Evolutionary conservation across 2,797 vertebrate genomes (phyloP), one percentile per base, ranked within the genome.

Genomic region (Vultur gryphus): DNA sequence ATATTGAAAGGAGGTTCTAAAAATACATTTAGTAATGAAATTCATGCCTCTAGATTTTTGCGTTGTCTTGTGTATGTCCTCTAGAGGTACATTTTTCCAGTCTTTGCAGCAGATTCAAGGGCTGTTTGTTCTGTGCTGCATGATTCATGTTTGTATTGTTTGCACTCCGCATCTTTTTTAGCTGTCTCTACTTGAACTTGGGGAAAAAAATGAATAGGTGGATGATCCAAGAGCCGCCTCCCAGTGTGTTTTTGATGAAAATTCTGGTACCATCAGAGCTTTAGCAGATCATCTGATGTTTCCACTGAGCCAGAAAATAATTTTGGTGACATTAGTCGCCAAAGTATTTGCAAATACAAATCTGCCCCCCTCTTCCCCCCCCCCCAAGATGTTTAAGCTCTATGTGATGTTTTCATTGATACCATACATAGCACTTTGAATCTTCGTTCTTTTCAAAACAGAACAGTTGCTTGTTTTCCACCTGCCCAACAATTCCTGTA

Each of bases 201-300:
- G 16, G 10, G 5, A 0, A 6, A 24, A 10, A 37, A 52, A 41
- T 12, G 33, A 25, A 4, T 4, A 12, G 0, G 10, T 61, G 31
- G 6, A 20, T 62, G 23, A n/a, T 79, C 25, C 35, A 55, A 48
- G 33, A 49, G 46, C 43, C 62, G 29, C 51, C 24, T 83, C 39
- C 33, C 17, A 10, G 41, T 24, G 17, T 59, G 25, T 21, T 90
- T 89, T 67, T 81, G 57, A 9, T 71, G 57, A 66, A 62, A 25
- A 16, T 55, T 80, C 35, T 80, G 67, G 33, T 37, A 28, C 17
- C 21, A 2, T 41, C n/a, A 43, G 70, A 81, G 54, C 57, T 87
- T 81, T 43, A 79, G 55, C 37, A 52, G 31, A 16, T 67, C 12
- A 24, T 57, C 44, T 61, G 39, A 33, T 37, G 13, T 49, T 80